Conservation (phyloP, 2,113 vertebrate genomes). For the Campylorhamphus procurvoides region DNA sequence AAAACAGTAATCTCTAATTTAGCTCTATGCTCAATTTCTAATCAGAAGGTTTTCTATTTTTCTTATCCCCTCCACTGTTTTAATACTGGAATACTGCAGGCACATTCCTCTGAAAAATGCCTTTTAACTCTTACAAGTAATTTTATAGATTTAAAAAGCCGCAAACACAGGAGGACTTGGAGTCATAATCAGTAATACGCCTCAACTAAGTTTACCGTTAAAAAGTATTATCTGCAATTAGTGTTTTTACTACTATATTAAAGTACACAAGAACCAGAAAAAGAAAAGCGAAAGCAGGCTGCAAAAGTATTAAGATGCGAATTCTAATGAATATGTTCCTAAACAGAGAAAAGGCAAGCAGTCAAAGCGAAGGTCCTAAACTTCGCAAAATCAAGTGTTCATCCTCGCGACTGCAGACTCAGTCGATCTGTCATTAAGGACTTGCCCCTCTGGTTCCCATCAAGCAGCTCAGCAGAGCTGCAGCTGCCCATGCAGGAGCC, state of each 20-base stretch:
- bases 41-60: neutral
- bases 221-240: neutral
- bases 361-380: neutral
- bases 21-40: neutral
- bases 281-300: neutral
- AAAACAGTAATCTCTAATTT: neutral
- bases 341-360: neutral
- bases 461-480: constrained; percentile 55
- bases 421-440: constrained; percentile 43
- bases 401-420: neutral
- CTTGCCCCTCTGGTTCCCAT: constrained; percentile 33
- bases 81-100: neutral
- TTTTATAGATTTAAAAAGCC: neutral
- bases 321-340: neutral
- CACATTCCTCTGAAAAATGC: neutral
- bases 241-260: neutral
- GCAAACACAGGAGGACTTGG: neutral
- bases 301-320: neutral
- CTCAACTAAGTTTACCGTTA: neutral
- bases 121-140: neutral
- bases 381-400: neutral
- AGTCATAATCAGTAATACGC: neutral
- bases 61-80: neutral
- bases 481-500: constrained; percentile 64
- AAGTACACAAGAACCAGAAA: neutral